Conservation (phyloP, 2,113 vertebrate species). For the Hippocampus mohnikei region DNA sequence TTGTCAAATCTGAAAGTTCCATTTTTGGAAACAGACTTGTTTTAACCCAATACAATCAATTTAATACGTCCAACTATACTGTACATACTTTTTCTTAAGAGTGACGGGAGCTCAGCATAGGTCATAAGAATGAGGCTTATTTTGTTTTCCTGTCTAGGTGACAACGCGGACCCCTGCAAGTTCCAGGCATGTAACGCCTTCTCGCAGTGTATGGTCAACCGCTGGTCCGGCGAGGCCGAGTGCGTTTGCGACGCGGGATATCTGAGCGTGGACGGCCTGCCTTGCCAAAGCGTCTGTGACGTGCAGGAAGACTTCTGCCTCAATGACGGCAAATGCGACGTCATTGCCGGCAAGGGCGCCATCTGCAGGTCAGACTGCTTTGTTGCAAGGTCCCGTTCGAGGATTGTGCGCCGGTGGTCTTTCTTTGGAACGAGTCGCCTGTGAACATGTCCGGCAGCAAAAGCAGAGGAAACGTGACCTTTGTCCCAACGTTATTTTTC, state of each 20-base stretch:
- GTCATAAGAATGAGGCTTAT: too few species aligned
- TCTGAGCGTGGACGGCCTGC: slow-evolving; percentile 83
- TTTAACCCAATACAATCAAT: too few species aligned
- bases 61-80: too few species aligned
- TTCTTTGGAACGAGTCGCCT: too few species aligned
- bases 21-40: too few species aligned
- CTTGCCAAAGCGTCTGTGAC: slow-evolving; percentile 90
- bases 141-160: slow-evolving; percentile 69
- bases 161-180: slow-evolving; percentile 89
- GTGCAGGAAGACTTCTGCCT: slow-evolving; percentile 85
- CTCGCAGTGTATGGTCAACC: slow-evolving; percentile 84
- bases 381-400: neutral
- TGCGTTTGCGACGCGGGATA: slow-evolving; percentile 89
- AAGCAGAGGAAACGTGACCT: too few species aligned
- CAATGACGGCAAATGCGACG: slow-evolving; percentile 92
- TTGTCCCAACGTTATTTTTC: too few species aligned
- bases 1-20: too few species aligned
- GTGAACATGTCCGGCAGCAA: too few species aligned
- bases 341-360: slow-evolving; percentile 86
- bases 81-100: neutral
- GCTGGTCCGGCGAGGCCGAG: slow-evolving; percentile 85
- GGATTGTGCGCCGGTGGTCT: neutral
- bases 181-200: slow-evolving; percentile 95
- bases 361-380: slow-evolving; percentile 84
- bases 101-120: neutral